phyloP scores from a whole-genome alignment of 2,888 invertebrate genomes.

The Euplexia lucipara region DNA sequence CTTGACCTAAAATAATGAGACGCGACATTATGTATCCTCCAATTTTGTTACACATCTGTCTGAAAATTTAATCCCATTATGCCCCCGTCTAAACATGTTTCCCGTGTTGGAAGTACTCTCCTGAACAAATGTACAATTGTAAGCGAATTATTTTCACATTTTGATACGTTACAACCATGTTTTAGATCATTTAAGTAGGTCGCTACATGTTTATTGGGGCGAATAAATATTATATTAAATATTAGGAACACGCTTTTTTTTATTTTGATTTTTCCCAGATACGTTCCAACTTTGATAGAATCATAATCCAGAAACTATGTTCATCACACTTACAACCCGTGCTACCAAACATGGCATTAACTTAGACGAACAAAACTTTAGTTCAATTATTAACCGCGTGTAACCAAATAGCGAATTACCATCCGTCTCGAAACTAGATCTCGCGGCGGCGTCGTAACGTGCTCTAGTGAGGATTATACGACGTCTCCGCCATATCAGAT shows the following conservation, averaged over 20 bases:
- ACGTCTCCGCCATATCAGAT: constrained; percentile 78
- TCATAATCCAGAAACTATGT: constrained; percentile 28
- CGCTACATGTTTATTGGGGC: constrained; percentile 19
- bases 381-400: constrained; percentile 69
- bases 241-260: constrained; percentile 6
- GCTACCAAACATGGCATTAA: constrained; percentile 19
- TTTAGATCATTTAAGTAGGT: constrained; percentile 43
- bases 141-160: constrained; percentile 54
- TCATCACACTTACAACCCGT: constrained; percentile 15
- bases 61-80: constrained; percentile 68
- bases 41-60: constrained; percentile 61
- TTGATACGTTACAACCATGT: constrained; percentile 35
- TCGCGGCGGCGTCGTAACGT: constrained; percentile 59
- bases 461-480: constrained; percentile 70
- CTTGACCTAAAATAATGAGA: constrained; percentile 56
- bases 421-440: constrained; percentile 47
- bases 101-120: constrained; percentile 38
- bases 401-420: constrained; percentile 67
- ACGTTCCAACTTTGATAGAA: constrained; percentile 18
- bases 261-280: background rate
- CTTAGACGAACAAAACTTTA: constrained; percentile 53
- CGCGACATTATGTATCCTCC: constrained; percentile 53
- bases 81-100: constrained; percentile 50
- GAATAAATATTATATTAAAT: constrained; percentile 20
- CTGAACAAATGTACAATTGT: constrained; percentile 52